A percentile compares a stretch with the other conserved stretches of the same genome.
Evolutionary conservation across 2,113 vertebrate species (phyloP).

Genomic region (Diadophis punctatus): DNA sequence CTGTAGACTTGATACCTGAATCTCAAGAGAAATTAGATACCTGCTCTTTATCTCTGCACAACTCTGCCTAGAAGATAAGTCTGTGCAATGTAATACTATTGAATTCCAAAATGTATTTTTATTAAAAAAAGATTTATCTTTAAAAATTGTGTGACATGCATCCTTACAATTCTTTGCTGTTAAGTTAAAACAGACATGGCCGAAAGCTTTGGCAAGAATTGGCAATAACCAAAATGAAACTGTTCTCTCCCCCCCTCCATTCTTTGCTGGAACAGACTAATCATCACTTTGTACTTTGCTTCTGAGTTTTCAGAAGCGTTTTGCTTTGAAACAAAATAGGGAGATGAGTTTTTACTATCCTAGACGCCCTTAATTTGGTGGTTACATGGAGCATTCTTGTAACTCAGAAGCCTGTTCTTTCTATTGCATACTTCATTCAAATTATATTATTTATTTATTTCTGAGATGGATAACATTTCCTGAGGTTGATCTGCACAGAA

Average conservation of each 20-base stretch:
- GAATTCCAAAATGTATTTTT: not conserved
- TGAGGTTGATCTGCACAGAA: not conserved
- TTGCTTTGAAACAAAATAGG: not conserved
- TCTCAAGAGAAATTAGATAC: not conserved
- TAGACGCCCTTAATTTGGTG: not conserved
- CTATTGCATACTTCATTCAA: not conserved
- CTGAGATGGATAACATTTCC: not conserved
- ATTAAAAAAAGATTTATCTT: not conserved
- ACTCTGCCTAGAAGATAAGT: not conserved
- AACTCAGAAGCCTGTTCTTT: not conserved
- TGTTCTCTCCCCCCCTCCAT: not conserved
- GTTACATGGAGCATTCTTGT: not conserved
- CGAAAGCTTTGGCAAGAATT: not conserved
- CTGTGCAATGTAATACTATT: not conserved
- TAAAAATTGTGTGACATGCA: not conserved
- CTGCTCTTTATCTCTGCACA: not conserved
- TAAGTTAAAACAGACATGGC: not conserved
- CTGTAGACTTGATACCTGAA: not conserved
- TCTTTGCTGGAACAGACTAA: not conserved
- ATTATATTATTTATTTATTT: not conserved
- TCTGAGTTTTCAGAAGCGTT: not conserved
- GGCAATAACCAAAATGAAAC: not conserved
- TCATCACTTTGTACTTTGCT: not conserved
- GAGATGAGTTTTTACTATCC: not conserved
- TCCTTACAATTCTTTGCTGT: not conserved